Evolutionary conservation across 2,113 vertebrate species (phyloP).

Genomic region (Corythaeola cristata): DNA sequence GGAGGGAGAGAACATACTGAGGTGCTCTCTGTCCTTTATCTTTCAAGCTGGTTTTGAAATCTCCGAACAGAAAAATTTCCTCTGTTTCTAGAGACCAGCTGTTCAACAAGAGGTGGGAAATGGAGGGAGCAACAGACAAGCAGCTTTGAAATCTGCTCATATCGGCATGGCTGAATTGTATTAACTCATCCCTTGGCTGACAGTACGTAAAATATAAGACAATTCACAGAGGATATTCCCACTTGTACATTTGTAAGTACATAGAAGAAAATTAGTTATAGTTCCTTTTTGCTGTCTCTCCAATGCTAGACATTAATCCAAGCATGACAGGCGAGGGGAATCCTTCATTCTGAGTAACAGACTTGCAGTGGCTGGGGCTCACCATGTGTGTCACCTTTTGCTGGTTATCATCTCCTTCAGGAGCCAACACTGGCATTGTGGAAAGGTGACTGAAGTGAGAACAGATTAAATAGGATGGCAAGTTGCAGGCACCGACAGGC

Average conservation of each 20-base stretch:
- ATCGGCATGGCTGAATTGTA: neutral
- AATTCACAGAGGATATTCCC: neutral
- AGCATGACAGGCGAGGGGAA: neutral
- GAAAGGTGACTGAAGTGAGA: neutral
- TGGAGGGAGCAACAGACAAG: neutral
- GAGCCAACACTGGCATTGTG: neutral
- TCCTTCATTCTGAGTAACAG: neutral
- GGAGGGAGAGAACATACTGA: neutral
- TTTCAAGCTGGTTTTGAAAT: slow-evolving; percentile 25
- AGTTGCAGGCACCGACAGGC: neutral
- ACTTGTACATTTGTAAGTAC: neutral
- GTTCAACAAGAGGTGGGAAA: slow-evolving; percentile 26
- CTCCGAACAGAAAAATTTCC: neutral
- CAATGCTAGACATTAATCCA: neutral
- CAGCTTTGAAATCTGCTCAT: slow-evolving; percentile 8
- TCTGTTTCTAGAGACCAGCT: slow-evolving; percentile 35
- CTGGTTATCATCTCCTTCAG: neutral
- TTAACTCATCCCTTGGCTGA: neutral
- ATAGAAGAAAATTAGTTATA: neutral
- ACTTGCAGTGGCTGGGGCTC: neutral
- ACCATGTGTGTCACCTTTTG: neutral
- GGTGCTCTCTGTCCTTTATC: neutral
- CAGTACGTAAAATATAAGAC: neutral
- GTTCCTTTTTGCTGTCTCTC: neutral
- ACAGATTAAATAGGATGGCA: neutral